Evolutionary conservation across 2,888 invertebrate genomes (phyloP).

Genomic region (Opisthograptis luteolata): DNA sequence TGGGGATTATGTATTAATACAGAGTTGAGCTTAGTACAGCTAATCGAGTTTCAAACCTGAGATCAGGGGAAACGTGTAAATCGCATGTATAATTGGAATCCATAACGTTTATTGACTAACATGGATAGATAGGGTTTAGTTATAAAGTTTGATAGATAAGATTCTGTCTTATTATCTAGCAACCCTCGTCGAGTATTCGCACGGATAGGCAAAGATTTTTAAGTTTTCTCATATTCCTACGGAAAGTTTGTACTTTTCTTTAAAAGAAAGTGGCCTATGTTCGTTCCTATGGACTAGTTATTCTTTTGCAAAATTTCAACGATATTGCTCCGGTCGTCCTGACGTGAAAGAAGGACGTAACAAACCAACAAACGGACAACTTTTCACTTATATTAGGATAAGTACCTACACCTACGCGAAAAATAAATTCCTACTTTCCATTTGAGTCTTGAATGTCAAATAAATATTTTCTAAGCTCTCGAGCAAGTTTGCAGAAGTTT

Average conservation of each 20-base stretch:
- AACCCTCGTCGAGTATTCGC: no score
- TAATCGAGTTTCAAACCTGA: constrained; percentile 32
- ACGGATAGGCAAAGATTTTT: no score
- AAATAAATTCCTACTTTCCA: constrained; percentile 12
- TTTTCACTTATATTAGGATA: no score
- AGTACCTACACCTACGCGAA: constrained; percentile 5
- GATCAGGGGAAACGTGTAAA: constrained; percentile 24
- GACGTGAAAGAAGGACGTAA: no score
- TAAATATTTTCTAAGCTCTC: constrained; percentile 29
- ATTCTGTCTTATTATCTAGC: constrained; percentile 1
- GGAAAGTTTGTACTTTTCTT: no score
- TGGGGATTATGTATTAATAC: constrained; percentile 21
- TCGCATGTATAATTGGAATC: constrained; percentile 14
- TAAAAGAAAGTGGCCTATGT: no score
- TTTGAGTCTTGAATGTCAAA: constrained; percentile 18
- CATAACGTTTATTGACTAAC: constrained; percentile 30
- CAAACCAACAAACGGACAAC: no score
- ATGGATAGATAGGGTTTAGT: constrained; percentile 6
- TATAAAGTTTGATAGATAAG: background rate
- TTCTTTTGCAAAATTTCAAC: no score
- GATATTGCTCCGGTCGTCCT: no score
- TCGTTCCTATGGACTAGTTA: no score
- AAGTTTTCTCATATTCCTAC: no score
- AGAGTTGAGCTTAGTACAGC: constrained; percentile 23
- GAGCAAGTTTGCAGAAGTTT: constrained; percentile 33